Evolutionary conservation across 2,888 invertebrate species (phyloP).

Genomic region (Metellina segmentata): DNA sequence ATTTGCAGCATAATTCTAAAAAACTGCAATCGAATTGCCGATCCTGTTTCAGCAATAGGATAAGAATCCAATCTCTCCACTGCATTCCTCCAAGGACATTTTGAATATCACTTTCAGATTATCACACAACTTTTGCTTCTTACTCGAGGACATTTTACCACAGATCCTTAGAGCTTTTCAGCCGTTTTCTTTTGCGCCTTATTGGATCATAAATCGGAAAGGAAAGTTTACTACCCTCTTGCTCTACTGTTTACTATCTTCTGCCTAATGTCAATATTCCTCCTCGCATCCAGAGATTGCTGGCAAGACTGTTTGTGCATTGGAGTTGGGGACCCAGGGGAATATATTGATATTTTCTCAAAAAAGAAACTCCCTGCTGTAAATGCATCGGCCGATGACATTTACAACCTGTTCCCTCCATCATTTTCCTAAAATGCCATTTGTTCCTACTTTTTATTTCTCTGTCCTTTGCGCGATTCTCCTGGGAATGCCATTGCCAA

Average conservation of each 20-base stretch:
- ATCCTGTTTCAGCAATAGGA: neutral
- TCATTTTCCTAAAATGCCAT: neutral
- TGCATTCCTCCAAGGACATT: neutral
- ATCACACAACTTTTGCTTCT: neutral
- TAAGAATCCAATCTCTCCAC: neutral
- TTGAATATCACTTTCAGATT: neutral
- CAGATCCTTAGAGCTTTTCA: neutral
- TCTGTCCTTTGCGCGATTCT: neutral
- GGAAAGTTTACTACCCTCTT: constrained; percentile 23
- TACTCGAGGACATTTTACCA: neutral
- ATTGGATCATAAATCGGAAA: constrained; percentile 36
- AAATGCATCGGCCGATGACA: neutral
- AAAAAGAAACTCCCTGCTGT: neutral
- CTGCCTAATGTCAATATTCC: constrained; percentile 33
- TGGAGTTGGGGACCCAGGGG: neutral
- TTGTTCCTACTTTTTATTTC: neutral
- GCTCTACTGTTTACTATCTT: no score
- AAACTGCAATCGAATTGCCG: no score
- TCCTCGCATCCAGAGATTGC: constrained; percentile 11
- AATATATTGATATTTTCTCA: neutral
- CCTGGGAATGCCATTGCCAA: no score
- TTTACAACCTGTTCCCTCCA: neutral
- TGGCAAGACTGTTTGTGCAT: constrained; percentile 1
- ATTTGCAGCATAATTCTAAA: no score
- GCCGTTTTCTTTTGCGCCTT: constrained; percentile 20